phyloP scores from a whole-genome alignment of 2,113 vertebrate species.

The Phoxinus phoxinus region DNA sequence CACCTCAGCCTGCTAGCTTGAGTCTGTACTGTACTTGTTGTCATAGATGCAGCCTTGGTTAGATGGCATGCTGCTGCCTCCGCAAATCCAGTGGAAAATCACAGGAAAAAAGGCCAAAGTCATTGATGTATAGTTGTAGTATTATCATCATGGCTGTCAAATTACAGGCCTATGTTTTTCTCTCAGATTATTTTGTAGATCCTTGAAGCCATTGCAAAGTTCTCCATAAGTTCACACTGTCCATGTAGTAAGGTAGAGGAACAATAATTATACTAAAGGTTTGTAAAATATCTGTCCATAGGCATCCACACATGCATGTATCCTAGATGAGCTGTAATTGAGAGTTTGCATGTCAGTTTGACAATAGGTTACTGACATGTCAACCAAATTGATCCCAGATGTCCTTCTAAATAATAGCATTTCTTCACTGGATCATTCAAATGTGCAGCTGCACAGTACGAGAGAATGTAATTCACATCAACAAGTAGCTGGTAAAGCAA shows the following conservation, averaged over 20 bases:
- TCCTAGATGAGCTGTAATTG: background rate
- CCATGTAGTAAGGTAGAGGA: background rate
- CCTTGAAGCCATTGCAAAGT: background rate
- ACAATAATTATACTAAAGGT: background rate
- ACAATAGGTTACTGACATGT: background rate
- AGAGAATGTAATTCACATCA: background rate
- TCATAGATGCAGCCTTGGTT: conserved; percentile 26
- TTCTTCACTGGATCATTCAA: background rate
- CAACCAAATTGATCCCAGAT: background rate
- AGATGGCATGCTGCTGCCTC: background rate
- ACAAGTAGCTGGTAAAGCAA: background rate
- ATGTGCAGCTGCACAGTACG: too few relatives aligned
- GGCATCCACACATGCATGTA: background rate
- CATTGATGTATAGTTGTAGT: background rate
- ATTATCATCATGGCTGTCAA: background rate
- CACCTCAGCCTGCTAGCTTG: background rate
- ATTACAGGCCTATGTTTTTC: background rate
- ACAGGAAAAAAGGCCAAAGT: background rate
- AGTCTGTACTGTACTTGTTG: conserved; percentile 14
- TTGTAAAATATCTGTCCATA: background rate
- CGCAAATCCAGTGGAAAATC: conserved; percentile 2
- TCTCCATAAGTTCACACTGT: background rate
- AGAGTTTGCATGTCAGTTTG: background rate
- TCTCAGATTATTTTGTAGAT: too few relatives aligned
- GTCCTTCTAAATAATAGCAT: background rate